phyloP scores from a whole-genome alignment of 2,888 invertebrate species.

The Erpobdella octoculata region DNA sequence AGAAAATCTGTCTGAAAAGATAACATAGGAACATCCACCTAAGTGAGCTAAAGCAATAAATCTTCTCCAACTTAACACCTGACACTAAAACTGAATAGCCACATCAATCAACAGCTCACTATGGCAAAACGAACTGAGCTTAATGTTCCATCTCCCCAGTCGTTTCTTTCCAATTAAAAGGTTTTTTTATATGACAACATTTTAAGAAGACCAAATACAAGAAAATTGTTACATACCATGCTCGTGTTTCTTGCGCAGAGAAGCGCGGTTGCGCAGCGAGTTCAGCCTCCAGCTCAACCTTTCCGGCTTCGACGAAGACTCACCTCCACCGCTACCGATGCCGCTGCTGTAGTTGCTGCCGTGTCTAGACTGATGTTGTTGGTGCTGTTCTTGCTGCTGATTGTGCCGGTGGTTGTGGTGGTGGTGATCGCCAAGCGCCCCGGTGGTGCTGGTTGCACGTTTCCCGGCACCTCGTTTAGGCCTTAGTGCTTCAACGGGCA shows the following conservation, averaged over 20 bases:
- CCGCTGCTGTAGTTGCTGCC: neutral
- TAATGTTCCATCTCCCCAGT: no score
- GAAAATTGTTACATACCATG: neutral
- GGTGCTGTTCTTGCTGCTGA: slow-evolving; percentile 6
- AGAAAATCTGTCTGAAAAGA: no score
- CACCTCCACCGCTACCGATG: neutral
- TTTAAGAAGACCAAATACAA: neutral
- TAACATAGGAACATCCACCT: no score
- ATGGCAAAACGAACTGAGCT: no score
- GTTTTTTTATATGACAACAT: no score
- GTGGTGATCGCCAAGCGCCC: neutral
- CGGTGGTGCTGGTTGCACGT: slow-evolving; percentile 1
- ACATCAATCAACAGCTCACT: no score
- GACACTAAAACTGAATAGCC: no score
- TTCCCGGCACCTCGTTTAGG: slow-evolving; percentile 17
- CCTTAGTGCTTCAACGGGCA: slow-evolving; percentile 19
- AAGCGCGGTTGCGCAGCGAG: neutral
- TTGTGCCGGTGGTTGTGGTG: slow-evolving; percentile 14
- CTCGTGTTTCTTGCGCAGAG: neutral
- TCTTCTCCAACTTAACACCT: no score
- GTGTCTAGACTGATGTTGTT: neutral
- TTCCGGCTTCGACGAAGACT: no score
- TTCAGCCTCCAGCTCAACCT: neutral
- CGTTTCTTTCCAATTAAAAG: no score
- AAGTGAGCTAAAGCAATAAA: no score